These are phyloP conservation scores for Osmerus mordax DNA, from an alignment of 2,113 vertebrate genomes.

Conservation along the genomic window DNA sequence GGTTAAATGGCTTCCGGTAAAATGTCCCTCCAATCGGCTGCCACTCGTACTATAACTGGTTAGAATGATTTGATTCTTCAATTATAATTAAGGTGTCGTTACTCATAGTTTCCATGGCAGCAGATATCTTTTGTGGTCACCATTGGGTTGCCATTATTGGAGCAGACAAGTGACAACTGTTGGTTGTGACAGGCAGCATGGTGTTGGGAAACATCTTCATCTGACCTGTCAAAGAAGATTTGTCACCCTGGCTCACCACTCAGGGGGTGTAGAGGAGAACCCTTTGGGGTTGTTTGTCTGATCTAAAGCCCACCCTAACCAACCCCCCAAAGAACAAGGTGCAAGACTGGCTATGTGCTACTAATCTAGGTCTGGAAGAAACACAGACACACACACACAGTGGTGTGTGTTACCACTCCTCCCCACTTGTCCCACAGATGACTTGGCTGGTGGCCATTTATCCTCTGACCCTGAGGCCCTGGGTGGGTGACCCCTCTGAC, in stretches of 20 bases:
- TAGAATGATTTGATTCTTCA: not conserved
- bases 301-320: not conserved
- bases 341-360: constrained; percentile 3
- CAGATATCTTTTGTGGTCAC: too few species aligned
- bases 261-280: not conserved
- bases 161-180: not conserved
- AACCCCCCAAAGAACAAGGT: constrained; percentile 18
- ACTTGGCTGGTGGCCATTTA: constrained; percentile 50
- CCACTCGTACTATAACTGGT: not conserved
- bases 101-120: too few species aligned
- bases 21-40: constrained; percentile 5
- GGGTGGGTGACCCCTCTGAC: constrained; percentile 49
- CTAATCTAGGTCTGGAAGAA: constrained; percentile 33
- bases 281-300: constrained; percentile 25
- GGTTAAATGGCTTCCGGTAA: constrained; percentile 38
- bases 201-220: constrained; percentile 26
- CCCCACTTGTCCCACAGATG: constrained; percentile 43
- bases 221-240: constrained; percentile 25
- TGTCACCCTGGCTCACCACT: not conserved
- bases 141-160: too few species aligned
- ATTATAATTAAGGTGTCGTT: too few species aligned
- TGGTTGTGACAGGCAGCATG: not conserved
- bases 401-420: constrained; percentile 41
- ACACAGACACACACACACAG: constrained; percentile 14
- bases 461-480: constrained; percentile 46